Evolutionary conservation across 1,140 invertebrate species (phyloP).

Genomic region (Drosophila jambulina): DNA sequence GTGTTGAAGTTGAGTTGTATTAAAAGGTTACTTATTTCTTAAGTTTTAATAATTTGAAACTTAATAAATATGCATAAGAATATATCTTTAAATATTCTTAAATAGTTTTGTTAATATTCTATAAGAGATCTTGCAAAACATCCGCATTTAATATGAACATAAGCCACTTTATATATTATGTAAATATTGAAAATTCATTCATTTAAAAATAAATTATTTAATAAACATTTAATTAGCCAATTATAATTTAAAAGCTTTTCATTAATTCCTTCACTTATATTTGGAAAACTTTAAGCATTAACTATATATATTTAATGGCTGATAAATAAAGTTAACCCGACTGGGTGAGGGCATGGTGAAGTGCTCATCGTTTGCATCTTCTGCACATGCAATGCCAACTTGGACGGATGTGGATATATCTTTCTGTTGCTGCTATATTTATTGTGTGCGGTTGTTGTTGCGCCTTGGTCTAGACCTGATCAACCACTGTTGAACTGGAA

Average conservation of each 20-base stretch:
- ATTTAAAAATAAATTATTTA: not conserved
- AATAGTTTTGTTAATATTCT: not conserved
- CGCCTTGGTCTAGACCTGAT: constrained; percentile 47
- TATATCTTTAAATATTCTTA: not conserved
- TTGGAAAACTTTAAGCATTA: not conserved
- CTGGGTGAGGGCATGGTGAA: constrained; percentile 23
- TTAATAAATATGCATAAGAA: no score
- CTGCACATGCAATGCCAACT: constrained; percentile 58
- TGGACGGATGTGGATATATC: constrained; percentile 45
- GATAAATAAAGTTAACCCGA: not conserved
- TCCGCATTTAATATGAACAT: not conserved
- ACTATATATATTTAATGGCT: not conserved
- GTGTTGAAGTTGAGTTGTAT: no score
- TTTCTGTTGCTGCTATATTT: constrained; percentile 16
- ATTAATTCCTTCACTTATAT: not conserved
- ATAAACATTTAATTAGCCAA: not conserved
- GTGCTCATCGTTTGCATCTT: constrained; percentile 69
- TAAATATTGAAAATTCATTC: not conserved
- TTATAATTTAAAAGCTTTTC: not conserved
- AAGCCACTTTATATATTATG: no score
- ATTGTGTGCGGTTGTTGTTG: constrained; percentile 3
- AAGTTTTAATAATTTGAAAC: no score
- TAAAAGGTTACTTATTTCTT: no score
- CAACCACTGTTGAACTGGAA: constrained; percentile 49
- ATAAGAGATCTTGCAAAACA: not conserved